These are phyloP conservation scores for human DNA, from an alignment of 2,113 vertebrate species.

Conservation along the genomic window DNA sequence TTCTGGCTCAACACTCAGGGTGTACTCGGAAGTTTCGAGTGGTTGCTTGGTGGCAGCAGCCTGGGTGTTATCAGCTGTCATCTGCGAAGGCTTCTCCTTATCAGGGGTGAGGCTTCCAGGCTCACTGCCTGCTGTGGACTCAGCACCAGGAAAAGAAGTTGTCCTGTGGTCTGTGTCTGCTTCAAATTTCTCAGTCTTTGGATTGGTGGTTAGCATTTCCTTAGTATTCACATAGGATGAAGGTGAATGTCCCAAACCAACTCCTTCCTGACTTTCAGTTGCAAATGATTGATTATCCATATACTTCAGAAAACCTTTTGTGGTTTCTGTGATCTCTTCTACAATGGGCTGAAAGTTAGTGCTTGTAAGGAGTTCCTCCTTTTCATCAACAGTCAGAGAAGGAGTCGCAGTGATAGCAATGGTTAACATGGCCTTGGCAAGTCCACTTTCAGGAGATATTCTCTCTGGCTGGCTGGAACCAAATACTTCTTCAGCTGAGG, in stretches of 20 bases:
- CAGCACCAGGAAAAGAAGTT: not conserved
- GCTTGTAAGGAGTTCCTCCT: not conserved
- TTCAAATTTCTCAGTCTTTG: conserved; percentile 58
- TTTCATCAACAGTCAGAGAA: not conserved
- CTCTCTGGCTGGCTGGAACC: conserved; percentile 38
- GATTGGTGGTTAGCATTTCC: not conserved
- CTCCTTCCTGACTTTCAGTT: conserved; percentile 51
- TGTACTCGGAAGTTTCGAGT: not conserved
- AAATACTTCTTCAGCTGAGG: not conserved
- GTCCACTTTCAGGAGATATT: conserved; percentile 40
- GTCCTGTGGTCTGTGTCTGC: not conserved
- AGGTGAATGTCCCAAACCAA: not conserved
- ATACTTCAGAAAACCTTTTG: not conserved
- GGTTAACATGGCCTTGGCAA: conserved; percentile 63
- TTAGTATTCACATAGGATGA: conserved; percentile 25
- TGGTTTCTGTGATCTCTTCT: not conserved
- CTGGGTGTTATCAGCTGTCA: conserved; percentile 30
- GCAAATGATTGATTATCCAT: not conserved
- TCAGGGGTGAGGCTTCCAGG: fast-evolving
- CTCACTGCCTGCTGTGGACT: not conserved
- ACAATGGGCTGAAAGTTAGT: not conserved
- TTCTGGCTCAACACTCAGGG: not conserved
- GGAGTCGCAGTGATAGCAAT: conserved; percentile 37
- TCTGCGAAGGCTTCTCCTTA: not conserved
- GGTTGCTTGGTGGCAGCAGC: not conserved